Percentiles rank a stretch among this genome's conserved stretches.
Conservation (phyloP, 2,113 vertebrate species). For the Pluvianellus socialis region DNA sequence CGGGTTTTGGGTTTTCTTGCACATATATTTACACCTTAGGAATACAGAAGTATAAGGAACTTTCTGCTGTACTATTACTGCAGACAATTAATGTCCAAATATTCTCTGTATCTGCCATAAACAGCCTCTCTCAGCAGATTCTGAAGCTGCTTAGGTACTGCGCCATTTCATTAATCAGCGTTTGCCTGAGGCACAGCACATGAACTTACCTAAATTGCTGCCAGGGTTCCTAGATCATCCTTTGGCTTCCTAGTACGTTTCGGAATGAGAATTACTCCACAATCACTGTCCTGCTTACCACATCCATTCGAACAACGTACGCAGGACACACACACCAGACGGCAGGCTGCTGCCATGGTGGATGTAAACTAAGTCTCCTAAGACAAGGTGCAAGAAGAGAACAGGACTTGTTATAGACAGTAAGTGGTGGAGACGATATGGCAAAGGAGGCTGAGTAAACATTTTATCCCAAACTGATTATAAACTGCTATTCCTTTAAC, state of each 20-base stretch:
- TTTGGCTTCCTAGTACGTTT: background rate
- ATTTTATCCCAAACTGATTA: background rate
- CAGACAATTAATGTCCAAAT: constrained; percentile 5
- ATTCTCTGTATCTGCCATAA: background rate
- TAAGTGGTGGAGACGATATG: background rate
- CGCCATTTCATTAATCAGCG: constrained; percentile 27
- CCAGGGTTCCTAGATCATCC: constrained; percentile 24
- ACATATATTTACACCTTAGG: background rate
- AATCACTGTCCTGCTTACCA: background rate
- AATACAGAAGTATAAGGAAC: background rate
- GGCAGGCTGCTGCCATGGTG: background rate
- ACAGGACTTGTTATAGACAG: background rate
- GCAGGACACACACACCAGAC: background rate
- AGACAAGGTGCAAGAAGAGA: background rate
- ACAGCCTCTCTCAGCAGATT: constrained; percentile 27
- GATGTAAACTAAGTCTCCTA: background rate
- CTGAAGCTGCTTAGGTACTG: background rate
- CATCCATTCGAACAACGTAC: background rate
- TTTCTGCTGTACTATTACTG: background rate
- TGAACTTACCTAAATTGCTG: background rate
- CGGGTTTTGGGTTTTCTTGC: background rate
- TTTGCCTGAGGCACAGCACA: constrained; percentile 34
- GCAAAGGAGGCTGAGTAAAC: background rate
- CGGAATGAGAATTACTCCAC: background rate
- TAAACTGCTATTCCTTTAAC: background rate